Percentiles rank a stretch among this genome's conserved stretches.
Conservation (phyloP, 1,140 invertebrate species). For the Eurytemora carolleeae region DNA sequence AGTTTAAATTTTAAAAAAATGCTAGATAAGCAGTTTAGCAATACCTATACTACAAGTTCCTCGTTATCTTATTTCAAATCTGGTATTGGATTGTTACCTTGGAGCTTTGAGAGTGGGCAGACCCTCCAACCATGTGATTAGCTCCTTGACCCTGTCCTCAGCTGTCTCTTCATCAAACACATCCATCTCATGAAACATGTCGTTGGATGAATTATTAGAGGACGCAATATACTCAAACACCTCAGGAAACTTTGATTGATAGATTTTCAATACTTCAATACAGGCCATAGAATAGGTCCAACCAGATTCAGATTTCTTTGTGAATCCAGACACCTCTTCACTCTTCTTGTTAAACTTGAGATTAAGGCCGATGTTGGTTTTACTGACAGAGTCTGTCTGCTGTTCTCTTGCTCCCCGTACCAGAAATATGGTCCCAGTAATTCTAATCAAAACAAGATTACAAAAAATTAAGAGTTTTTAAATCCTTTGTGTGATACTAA, state of each 20-base stretch:
- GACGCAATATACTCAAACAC: slow-evolving; percentile 38
- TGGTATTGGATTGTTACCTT: no score
- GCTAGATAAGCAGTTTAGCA: no score
- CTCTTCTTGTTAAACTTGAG: slow-evolving; percentile 68
- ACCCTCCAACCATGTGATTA: slow-evolving; percentile 22
- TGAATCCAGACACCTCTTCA: slow-evolving; percentile 56
- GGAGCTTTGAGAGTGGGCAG: neutral
- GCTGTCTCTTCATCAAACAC: slow-evolving; percentile 39
- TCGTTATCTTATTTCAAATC: no score
- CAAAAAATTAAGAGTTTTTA: no score
- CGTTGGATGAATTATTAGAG: slow-evolving; percentile 22
- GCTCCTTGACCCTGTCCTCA: neutral
- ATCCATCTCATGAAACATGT: slow-evolving; percentile 41
- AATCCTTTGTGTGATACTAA: no score
- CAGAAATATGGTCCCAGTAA: slow-evolving; percentile 17
- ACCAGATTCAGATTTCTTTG: slow-evolving; percentile 34
- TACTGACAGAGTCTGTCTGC: slow-evolving; percentile 23
- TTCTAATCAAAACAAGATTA: slow-evolving; percentile 54
- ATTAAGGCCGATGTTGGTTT: slow-evolving; percentile 69
- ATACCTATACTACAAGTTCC: no score
- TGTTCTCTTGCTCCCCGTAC: neutral
- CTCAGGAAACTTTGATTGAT: slow-evolving; percentile 46
- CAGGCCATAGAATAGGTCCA: neutral
- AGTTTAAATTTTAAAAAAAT: no score
- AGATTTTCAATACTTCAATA: slow-evolving; percentile 34